phyloP scores from a whole-genome alignment of 23 tunicate genomes.

The Ascidia mentula region DNA sequence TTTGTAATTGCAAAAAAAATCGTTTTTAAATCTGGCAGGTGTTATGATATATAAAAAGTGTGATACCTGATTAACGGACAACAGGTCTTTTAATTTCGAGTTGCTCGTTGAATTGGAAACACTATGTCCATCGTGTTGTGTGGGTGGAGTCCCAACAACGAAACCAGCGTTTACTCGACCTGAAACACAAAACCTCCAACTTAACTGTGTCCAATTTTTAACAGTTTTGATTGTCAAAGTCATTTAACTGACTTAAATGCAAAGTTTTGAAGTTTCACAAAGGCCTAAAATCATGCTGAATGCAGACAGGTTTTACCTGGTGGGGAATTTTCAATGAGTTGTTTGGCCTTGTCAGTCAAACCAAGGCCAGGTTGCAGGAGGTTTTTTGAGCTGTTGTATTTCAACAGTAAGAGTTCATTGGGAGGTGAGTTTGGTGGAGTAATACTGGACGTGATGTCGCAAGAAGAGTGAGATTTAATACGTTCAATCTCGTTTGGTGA shows the following conservation, averaged over 20 bases:
- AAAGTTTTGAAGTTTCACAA: too few relatives aligned
- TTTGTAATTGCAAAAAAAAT: too few relatives aligned
- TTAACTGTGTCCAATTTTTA: not conserved
- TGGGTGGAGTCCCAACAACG: not conserved
- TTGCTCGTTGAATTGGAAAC: not conserved
- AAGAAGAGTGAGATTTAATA: not conserved
- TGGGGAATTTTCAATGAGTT: conserved; percentile 32
- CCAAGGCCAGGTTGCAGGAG: not conserved
- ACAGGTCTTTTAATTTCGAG: not conserved
- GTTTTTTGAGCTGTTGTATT: conserved; percentile 30
- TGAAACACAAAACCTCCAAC: not conserved
- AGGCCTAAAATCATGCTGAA: too few relatives aligned
- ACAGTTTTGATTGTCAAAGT: not conserved
- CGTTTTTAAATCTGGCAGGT: too few relatives aligned
- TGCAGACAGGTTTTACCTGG: conserved; percentile 8
- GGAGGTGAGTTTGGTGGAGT: conserved; percentile 71
- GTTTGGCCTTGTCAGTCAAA: conserved; percentile 35
- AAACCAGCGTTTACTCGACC: not conserved
- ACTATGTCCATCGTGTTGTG: not conserved
- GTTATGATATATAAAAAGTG: too few relatives aligned
- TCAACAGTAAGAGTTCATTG: conserved; percentile 22
- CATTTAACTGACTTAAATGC: too few relatives aligned
- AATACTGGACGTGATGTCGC: not conserved
- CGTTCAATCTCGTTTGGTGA: not conserved
- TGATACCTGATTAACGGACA: not conserved